Base-by-base conservation (phyloP, 2,888 invertebrate species). In the Subacronicta megacephala region DNA sequence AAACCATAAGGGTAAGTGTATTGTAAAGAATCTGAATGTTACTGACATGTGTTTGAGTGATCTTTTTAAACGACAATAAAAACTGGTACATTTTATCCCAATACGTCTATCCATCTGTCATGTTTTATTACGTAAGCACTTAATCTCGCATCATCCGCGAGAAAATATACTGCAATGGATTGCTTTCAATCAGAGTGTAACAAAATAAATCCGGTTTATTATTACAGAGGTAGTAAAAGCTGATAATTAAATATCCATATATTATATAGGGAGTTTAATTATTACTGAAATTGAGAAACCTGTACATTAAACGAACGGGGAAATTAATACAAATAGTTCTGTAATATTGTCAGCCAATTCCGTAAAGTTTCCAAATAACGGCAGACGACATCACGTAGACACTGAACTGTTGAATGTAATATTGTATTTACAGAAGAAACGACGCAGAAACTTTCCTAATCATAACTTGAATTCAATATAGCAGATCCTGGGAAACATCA, bases 391-490 rank as follows among this genome's bases (percentile, higher is more conserved):
- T 59, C 60, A 53, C 52, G 53, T 66, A 77, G 69, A 68, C 50
- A 60, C 62, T 51, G 51, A 41, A 53, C 56, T 50, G 61, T 65
- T 72, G 71, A 67, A 58, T 50, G 67, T 72, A 80, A 73, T 67
- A 69, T 62, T 75, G 74, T 77, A 70, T 67, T 77, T 73, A 67
- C 60, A 58, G 67, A 75, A 68, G 78, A 82, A 79, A 72, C 75
- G 69, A 63, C 43, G 69, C 77, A 72, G 78, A 82, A 89, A 87
- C 75, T 88, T 87, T 85, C 81, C 75, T 84, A 87, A 87, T 87
- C 82, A 86, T 88, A 88, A 88, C 80, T 87, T 85, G 80, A 88
- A 90, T 91, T 88, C 82, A 87, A 90, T 90, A 85, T 82, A 81
- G 75, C 61, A 78, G 76, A 83, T 83, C 77, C 73, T 74, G 81